Conservation (phyloP, 2,888 invertebrate genomes). For the Drosophila testacea region DNA sequence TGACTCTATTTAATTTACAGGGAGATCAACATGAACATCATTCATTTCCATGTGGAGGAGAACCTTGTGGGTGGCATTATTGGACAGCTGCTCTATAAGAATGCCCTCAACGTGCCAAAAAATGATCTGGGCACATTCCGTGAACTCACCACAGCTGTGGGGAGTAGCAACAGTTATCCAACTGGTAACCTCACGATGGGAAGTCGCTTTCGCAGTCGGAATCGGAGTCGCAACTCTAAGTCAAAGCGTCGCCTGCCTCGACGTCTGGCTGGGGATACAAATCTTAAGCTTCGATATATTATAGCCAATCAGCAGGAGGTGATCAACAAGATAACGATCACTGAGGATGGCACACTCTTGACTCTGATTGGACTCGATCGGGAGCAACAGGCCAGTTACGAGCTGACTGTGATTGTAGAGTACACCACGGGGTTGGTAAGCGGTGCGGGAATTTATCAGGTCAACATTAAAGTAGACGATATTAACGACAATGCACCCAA, state of each 20-base stretch:
- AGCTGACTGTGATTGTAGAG: slow-evolving; percentile 92
- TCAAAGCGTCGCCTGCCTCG: slow-evolving; percentile 69
- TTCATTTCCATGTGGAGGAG: slow-evolving; percentile 91
- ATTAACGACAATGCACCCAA: slow-evolving; percentile 94
- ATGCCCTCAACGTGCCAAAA: slow-evolving; percentile 81
- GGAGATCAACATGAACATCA: slow-evolving; percentile 89
- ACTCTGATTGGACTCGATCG: slow-evolving; percentile 91
- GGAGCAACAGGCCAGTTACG: slow-evolving; percentile 90
- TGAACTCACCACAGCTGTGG: slow-evolving; percentile 57
- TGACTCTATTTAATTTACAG: slow-evolving; percentile 83
- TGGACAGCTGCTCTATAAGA: slow-evolving; percentile 89
- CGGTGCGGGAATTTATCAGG: slow-evolving; percentile 92
- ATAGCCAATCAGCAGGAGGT: slow-evolving; percentile 94
- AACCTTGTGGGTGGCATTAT: slow-evolving; percentile 90
- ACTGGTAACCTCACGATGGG: slow-evolving; percentile 67
- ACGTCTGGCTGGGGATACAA: slow-evolving; percentile 77
- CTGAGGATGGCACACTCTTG: slow-evolving; percentile 92
- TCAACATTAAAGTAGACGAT: slow-evolving; percentile 92
- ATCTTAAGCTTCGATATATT: slow-evolving; percentile 88
- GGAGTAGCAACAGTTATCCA: slow-evolving; percentile 16
- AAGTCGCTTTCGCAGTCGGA: slow-evolving; percentile 76
- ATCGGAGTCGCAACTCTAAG: slow-evolving; percentile 65
- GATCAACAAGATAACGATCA: slow-evolving; percentile 91
- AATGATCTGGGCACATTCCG: slow-evolving; percentile 79
- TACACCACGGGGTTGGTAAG: slow-evolving; percentile 89